Evolutionary conservation across 2,797 vertebrate genomes (phyloP), one percentile per base, ranked within the genome.

Genomic region (Spea hammondii): DNA sequence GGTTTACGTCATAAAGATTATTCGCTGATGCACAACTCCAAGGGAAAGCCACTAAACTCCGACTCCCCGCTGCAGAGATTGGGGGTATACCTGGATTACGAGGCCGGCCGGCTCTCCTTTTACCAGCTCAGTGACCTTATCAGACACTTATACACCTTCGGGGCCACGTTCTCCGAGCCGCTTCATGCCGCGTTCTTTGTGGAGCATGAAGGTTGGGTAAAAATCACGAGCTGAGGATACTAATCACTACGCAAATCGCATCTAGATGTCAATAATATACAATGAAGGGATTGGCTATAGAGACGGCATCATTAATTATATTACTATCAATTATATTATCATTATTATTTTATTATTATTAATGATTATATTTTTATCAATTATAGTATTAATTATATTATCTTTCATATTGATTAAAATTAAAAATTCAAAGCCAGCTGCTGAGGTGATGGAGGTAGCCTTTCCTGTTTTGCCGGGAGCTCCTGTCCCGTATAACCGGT

Each of bases 11-110:
- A 74, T n/a, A 74, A 74, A 32, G 45, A 50, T 2, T 72, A 68
- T 53, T 79, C 65, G 0, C 71, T 55, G 44, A 79, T 68, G 10
- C 71, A 79, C 45, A 64, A 79, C 51, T 74, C 71, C 0, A 74
- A 74, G 47, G 49, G 50, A 2, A 66, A 69, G 48, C 47, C n/a
- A 7, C 17, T 79, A 14, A 17, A 13, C 4, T 54, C 48, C 5
- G 65, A 74, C 1, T 9, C 71, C 0, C 5, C 71, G 0, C 48
- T 68, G 14, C 48, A 74, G 4, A 79, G 65, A 1, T 79, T 79
- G 70, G 57, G 68, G 4, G 13, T 71, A 47, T 71, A 17, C 12
- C 4, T 77, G 59, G 59, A 77, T 48, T 77, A 71, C 10, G 76
- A 77, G 44, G 76, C 68, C 1, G 76, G 75, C 1, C 14, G 70